Conservation (phyloP, 2,888 invertebrate genomes). For the Girardia tigrina region DNA sequence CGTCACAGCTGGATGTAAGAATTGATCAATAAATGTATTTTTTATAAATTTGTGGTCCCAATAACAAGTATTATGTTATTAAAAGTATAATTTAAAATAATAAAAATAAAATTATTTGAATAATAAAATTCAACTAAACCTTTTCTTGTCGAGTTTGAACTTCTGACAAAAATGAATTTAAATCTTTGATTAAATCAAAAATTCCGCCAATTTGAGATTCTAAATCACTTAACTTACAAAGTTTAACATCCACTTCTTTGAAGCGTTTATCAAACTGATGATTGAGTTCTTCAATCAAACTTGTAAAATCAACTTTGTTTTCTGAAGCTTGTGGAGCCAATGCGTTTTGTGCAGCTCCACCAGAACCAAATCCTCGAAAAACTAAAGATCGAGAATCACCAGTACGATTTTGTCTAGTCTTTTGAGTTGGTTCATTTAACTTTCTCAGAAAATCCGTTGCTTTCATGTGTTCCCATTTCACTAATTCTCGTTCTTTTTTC, state of each 20-base stretch:
- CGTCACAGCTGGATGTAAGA: no score
- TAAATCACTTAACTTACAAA: slow-evolving; percentile 30
- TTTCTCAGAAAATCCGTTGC: slow-evolving; percentile 44
- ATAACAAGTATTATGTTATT: no score
- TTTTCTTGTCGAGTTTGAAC: no score
- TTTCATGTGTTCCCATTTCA: slow-evolving; percentile 48
- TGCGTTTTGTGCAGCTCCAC: neutral
- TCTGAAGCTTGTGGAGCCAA: neutral
- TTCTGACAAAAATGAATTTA: no score
- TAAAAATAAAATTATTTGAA: no score
- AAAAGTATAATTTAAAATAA: no score
- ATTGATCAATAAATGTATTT: no score
- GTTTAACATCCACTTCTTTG: slow-evolving; percentile 34
- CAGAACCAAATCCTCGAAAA: neutral
- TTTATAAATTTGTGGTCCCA: no score
- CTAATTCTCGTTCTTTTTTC: slow-evolving; percentile 40
- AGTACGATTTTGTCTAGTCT: slow-evolving; percentile 32
- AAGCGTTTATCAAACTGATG: slow-evolving; percentile 24
- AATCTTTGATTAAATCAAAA: no score
- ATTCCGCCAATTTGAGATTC: slow-evolving; percentile 6
- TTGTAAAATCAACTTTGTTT: slow-evolving; percentile 27
- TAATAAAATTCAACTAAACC: no score
- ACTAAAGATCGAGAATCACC: slow-evolving; percentile 4
- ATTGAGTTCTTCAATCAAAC: neutral
- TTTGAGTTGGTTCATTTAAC: slow-evolving; percentile 33